Conservation (phyloP, 2,888 invertebrate genomes). For the Lasioglossum pauxillum region DNA sequence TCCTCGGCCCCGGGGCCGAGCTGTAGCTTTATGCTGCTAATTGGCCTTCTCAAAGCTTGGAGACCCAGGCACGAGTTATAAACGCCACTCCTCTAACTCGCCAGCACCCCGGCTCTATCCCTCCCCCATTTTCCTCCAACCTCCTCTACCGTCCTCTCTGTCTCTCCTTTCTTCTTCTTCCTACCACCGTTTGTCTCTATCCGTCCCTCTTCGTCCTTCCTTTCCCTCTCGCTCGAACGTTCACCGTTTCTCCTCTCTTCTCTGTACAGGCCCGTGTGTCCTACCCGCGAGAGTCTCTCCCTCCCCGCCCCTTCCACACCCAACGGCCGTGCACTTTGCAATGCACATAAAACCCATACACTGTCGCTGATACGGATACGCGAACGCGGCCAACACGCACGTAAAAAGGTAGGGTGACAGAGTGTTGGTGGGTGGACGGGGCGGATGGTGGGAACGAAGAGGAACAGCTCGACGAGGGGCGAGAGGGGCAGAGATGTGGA, state of each 20-base stretch:
- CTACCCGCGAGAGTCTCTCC: neutral
- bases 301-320: conserved; percentile 26
- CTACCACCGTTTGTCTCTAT: conserved; percentile 48
- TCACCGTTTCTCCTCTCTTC: conserved; percentile 4
- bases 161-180: conserved; percentile 26
- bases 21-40: conserved; percentile 84
- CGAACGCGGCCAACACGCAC: conserved; percentile 47
- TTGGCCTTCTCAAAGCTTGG: conserved; percentile 83
- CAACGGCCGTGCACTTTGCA: conserved; percentile 37
- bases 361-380: conserved; percentile 49
- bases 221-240: neutral
- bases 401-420: conserved; percentile 50
- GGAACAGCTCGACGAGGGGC: conserved; percentile 32
- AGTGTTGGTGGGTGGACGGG: conserved; percentile 29
- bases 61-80: conserved; percentile 82
- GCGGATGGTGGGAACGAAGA: conserved; percentile 49
- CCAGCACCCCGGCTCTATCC: conserved; percentile 57
- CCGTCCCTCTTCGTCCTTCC: conserved; percentile 20
- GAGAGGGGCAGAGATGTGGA: conserved; percentile 12
- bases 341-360: conserved; percentile 60
- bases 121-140: conserved; percentile 41
- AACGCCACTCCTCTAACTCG: conserved; percentile 78
- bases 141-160: conserved; percentile 16
- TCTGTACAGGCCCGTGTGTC: conserved; percentile 23
- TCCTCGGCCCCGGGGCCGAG: conserved; percentile 79